Conservation (phyloP, 2,888 invertebrate species). For the Tetragonula carbonaria region DNA sequence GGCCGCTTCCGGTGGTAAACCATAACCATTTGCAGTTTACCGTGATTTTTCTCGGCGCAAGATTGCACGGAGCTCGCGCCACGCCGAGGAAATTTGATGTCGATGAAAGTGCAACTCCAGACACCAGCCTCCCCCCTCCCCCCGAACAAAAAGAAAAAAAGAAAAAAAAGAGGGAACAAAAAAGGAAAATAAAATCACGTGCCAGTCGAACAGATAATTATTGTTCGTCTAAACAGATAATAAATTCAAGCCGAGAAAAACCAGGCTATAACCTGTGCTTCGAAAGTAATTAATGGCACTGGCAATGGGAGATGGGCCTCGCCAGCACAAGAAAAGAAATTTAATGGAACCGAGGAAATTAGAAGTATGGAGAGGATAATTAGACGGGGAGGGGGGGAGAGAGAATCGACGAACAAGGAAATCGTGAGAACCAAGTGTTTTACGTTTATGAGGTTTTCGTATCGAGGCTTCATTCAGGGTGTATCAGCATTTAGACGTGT, state of each 20-base stretch:
- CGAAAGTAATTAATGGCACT: no score
- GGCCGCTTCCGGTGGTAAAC: constrained; percentile 31
- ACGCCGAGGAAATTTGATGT: constrained; percentile 13
- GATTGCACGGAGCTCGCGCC: constrained; percentile 3
- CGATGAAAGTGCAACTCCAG: not conserved
- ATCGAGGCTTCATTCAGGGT: no score
- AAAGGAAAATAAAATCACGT: no score
- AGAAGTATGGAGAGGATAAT: no score
- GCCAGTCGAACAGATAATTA: constrained; percentile 20
- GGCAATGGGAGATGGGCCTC: no score
- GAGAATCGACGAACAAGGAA: no score
- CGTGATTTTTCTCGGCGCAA: constrained; percentile 6
- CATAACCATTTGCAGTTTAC: constrained; percentile 24
- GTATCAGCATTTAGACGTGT: no score
- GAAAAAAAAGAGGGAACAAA: no score
- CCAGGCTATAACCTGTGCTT: not conserved
- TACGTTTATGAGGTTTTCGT: no score
- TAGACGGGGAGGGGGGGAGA: no score
- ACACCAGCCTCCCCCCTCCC: not conserved
- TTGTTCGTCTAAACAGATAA: constrained; percentile 25
- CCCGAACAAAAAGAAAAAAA: not conserved
- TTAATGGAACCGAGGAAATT: not conserved
- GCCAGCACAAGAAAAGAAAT: not conserved
- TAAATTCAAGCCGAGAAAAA: constrained; percentile 1
- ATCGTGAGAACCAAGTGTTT: no score